Conservation (phyloP, 1,140 invertebrate genomes). For the Akabosia matsudoensis region DNA sequence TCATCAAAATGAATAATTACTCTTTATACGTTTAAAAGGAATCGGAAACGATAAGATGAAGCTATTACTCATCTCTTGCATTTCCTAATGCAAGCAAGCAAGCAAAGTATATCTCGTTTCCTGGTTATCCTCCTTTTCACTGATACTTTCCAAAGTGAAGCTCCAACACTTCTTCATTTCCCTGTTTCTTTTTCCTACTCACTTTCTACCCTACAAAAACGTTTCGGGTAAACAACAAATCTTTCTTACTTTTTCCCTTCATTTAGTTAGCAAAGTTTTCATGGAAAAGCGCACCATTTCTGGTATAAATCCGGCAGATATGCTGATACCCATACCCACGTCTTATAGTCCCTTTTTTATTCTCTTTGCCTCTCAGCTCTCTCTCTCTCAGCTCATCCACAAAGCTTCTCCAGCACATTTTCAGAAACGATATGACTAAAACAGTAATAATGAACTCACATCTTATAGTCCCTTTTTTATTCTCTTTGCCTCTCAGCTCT, state of each 20-base stretch:
- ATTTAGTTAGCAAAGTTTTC: not conserved
- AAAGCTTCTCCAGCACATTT: not conserved
- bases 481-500: too few relatives aligned
- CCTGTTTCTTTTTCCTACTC: not conserved
- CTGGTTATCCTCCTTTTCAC: not conserved
- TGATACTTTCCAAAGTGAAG: not conserved
- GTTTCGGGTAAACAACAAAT: conserved; percentile 3
- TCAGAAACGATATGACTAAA: not conserved
- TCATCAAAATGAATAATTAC: conserved; percentile 14
- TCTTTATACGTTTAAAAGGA: not conserved
- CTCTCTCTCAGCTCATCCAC: not conserved
- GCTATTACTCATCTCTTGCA: not conserved
- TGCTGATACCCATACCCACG: too few relatives aligned
- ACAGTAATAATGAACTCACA: conserved; percentile 2
- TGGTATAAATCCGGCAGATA: not conserved
- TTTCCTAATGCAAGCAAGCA: not conserved
- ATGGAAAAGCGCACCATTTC: not conserved
- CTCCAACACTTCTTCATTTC: not conserved
- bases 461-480: too few relatives aligned
- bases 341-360: too few relatives aligned
- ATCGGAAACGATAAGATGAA: conserved; percentile 10
- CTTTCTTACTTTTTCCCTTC: not conserved
- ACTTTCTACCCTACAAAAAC: too few relatives aligned
- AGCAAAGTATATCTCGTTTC: not conserved
- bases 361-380: too few relatives aligned